Evolutionary conservation across 23 tunicate species (phyloP).

Genomic region (Clavelina lepadiformis): DNA sequence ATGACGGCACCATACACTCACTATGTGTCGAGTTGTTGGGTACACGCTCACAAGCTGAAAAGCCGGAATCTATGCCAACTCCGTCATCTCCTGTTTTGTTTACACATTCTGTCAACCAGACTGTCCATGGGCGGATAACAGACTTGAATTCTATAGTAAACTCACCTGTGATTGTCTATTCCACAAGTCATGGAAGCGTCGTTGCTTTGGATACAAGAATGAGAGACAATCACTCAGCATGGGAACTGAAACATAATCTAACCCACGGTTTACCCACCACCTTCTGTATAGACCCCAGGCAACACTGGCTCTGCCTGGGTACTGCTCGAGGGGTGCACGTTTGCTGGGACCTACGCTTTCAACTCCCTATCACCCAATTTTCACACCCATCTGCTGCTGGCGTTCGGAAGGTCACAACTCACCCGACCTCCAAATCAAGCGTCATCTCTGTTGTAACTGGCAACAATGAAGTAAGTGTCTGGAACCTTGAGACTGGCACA

Average conservation of each 20-base stretch:
- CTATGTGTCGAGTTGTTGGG: constrained; percentile 49
- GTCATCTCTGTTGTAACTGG: constrained; percentile 78
- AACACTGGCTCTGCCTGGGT: constrained; percentile 89
- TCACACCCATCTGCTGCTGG: constrained; percentile 63
- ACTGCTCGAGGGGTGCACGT: constrained; percentile 63
- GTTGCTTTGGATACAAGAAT: constrained; percentile 61
- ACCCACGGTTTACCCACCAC: constrained; percentile 64
- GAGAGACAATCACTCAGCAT: constrained; percentile 34
- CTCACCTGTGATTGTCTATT: constrained; percentile 36
- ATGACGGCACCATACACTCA: constrained; percentile 46
- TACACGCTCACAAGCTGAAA: constrained; percentile 24
- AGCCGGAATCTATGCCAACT: constrained; percentile 28
- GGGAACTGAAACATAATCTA: constrained; percentile 60
- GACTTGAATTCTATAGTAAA: constrained; percentile 46
- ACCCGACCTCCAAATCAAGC: constrained; percentile 62
- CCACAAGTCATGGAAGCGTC: constrained; percentile 67
- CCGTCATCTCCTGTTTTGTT: constrained; percentile 13
- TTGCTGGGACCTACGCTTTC: constrained; percentile 92
- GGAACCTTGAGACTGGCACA: constrained; percentile 86
- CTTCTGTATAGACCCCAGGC: constrained; percentile 66
- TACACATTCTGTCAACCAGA: constrained; percentile 20
- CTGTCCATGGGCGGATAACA: constrained; percentile 40
- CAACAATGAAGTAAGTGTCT: constrained; percentile 76
- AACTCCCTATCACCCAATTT: constrained; percentile 73
- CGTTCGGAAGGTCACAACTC: constrained; percentile 31